Percentiles rank a stretch among this genome's conserved stretches.
phyloP scores from a whole-genome alignment of 2,888 invertebrate genomes.

The Trachelus troglodyta region DNA sequence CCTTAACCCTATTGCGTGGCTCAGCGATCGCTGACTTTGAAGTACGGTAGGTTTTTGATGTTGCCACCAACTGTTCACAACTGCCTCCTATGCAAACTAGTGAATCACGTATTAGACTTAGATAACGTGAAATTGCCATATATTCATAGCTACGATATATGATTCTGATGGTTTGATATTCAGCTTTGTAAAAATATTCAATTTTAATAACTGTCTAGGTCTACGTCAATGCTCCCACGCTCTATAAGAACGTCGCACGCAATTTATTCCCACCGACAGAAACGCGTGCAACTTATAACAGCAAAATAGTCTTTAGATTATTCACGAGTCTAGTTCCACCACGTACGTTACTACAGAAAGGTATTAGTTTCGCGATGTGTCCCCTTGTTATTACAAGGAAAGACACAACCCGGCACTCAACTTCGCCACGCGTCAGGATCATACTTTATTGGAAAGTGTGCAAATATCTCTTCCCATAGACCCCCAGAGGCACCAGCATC shows the following conservation, averaged over 20 bases:
- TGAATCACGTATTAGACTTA: constrained; percentile 58
- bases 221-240: background rate
- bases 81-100: constrained; percentile 56
- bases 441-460: constrained; percentile 64
- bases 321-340: background rate
- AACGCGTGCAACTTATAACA: background rate
- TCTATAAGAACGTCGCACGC: background rate
- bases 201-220: background rate
- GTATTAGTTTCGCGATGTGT: constrained; percentile 53
- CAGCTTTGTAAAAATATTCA: background rate
- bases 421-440: constrained; percentile 54
- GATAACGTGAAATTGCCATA: background rate
- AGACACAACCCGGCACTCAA: constrained; percentile 55
- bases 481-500: background rate
- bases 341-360: constrained; percentile 25
- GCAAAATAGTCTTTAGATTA: background rate
- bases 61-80: constrained; percentile 63
- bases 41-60: constrained; percentile 64
- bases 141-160: background rate
- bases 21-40: constrained; percentile 52
- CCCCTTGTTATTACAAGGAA: constrained; percentile 61
- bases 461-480: constrained; percentile 37
- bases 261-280: background rate
- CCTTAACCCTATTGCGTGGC: constrained; percentile 18
- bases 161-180: background rate